Percentiles rank a stretch among this genome's conserved stretches.
Conservation (phyloP, 2,888 invertebrate species). For the Limnephilus lunatus region DNA sequence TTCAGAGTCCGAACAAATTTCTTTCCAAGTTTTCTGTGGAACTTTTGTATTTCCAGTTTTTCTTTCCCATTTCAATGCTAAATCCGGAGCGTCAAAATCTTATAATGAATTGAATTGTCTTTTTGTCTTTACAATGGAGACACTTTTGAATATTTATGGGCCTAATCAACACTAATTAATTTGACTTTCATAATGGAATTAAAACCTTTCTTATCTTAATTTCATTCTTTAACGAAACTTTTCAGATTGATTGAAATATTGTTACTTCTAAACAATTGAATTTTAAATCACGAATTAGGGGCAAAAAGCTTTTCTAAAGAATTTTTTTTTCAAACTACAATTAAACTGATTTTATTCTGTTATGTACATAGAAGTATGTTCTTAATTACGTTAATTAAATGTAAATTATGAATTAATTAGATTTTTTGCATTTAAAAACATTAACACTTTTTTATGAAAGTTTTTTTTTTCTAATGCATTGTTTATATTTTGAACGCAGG, state of each 20-base stretch:
- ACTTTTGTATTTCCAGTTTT: slow-evolving; percentile 33
- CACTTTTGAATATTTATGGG: background rate
- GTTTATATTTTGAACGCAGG: slow-evolving; percentile 6
- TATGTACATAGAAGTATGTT: background rate
- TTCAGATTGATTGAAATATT: background rate
- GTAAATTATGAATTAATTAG: too few species aligned
- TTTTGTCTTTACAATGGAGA: background rate
- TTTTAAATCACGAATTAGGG: background rate
- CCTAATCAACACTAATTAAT: background rate
- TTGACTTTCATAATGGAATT: background rate
- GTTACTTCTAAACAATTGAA: background rate
- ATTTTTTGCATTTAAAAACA: background rate
- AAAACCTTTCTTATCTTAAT: background rate
- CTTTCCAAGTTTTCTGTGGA: background rate
- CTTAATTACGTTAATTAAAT: background rate
- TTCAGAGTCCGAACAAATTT: background rate
- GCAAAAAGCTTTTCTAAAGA: background rate
- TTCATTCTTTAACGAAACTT: background rate
- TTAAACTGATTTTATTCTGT: background rate
- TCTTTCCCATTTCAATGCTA: slow-evolving; percentile 27
- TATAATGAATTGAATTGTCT: slow-evolving; percentile 24
- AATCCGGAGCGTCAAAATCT: background rate
- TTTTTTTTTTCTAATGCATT: background rate
- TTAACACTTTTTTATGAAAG: too few species aligned
- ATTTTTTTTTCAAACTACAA: background rate